Base-by-base conservation (phyloP, 2,888 invertebrate species). In the Coelopa pilipes region DNA sequence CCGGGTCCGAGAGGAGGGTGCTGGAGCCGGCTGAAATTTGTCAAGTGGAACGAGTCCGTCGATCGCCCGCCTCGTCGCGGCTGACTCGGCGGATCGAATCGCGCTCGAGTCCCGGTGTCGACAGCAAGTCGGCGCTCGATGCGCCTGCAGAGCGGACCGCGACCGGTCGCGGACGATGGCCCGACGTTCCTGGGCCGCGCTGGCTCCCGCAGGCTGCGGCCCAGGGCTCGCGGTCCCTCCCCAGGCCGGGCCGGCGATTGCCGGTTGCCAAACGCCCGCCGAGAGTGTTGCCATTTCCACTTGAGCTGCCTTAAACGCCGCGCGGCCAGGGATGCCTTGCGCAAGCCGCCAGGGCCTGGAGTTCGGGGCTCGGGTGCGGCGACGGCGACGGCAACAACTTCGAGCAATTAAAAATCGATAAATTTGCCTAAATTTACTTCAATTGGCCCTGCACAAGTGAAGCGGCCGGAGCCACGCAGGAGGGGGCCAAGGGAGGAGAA, bases 381-480 rank as follows among this genome's bases (percentile, higher is more conserved):
- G 34, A 7, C 4, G 45, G 5, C 21, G 46, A 65, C 11, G 62
- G 49, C 53, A 59, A 62, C 50, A 67, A 72, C 50, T 60, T 34
- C 70, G n/a, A 19, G 53, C 67, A 67, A 67, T 72, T 72, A 72
- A 72, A 72, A 67, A 72, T 72, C 72, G 24, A 72, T 72, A 72
- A 72, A 67, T 72, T 72, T 70, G 49, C 72, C 67, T 57, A 72
- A 72, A 66, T 66, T 19, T 49, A 59, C 60, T 59, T 49, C 46
- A 72, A 72, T 60, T 67, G 72, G 47, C 59, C 46, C 47, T 55
- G 15, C 50, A 9, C 13, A 65, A 65, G 5, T 7, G 17, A 46
- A 49, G 17, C 34, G 15, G 34, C 34, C 2, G 34, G 7, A 34
- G 34, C 2, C 34, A 34, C 34, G 7, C n/a, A n/a, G n/a, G 34